Conservation (phyloP, 92 coral and sea anemone species). For the Siderastrea siderea region DNA sequence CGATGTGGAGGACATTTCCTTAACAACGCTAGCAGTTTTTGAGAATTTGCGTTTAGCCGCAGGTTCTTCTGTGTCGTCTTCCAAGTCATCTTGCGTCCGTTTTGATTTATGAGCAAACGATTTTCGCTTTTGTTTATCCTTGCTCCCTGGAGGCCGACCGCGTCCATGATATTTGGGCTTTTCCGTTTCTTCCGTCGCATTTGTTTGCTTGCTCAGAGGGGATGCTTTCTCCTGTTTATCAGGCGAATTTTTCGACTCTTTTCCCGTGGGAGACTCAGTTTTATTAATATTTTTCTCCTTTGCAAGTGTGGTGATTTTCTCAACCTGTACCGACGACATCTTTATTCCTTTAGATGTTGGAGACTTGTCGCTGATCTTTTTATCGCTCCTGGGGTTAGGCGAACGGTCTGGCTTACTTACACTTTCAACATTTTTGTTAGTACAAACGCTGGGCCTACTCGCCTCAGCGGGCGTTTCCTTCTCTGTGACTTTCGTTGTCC, state of each 20-base stretch:
- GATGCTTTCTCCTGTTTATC: constrained; percentile 5
- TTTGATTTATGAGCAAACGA: constrained; percentile 45
- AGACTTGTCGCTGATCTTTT: not conserved
- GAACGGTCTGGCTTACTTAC: constrained; percentile 12
- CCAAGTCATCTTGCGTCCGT: constrained; percentile 15
- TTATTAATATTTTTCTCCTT: constrained; percentile 2
- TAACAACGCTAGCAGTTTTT: constrained; percentile 40
- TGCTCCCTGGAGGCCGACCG: constrained; percentile 88
- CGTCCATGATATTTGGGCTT: not conserved
- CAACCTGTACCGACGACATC: constrained; percentile 21
- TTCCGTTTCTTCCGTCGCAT: not conserved
- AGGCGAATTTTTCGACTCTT: constrained; percentile 16
- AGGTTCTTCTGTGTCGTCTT: not conserved
- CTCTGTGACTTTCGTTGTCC: constrained; percentile 8
- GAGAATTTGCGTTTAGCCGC: constrained; percentile 31
- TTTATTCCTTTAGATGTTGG: not conserved
- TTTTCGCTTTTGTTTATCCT: constrained; percentile 87
- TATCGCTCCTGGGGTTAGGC: constrained; percentile 18
- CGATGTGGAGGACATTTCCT: constrained; percentile 25
- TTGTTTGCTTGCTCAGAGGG: not conserved
- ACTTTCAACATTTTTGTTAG: not conserved
- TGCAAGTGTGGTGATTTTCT: not conserved
- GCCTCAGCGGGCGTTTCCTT: not conserved
- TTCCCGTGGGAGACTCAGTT: not conserved
- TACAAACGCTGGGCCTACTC: not conserved